phyloP scores from a whole-genome alignment of 2,113 vertebrate species.

The mouse (Mus musculus) region DNA sequence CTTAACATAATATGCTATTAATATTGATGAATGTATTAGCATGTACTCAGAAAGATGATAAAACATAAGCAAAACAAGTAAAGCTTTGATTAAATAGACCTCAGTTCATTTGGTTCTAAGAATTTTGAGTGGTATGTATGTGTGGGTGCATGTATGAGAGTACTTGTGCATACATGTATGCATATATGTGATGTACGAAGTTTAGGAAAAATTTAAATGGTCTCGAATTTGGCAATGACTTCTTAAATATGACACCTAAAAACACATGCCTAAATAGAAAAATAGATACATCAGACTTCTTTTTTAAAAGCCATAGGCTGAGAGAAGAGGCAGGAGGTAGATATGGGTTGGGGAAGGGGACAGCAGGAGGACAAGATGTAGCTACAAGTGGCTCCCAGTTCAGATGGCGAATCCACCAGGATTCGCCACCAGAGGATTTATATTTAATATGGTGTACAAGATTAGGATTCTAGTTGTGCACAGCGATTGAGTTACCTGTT shows the following conservation, averaged over 20 bases:
- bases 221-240: neutral
- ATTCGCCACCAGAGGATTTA: no score
- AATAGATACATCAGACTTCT: neutral
- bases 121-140: neutral
- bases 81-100: slow-evolving; percentile 36
- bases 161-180: neutral
- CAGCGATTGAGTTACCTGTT: no score
- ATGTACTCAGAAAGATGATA: slow-evolving; percentile 4
- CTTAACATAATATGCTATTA: neutral
- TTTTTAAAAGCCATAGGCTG: neutral
- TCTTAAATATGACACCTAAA: neutral
- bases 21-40: neutral
- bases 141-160: neutral
- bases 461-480: no score
- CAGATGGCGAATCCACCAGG: no score
- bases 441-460: no score
- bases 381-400: no score
- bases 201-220: neutral
- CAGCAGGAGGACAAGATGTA: no score
- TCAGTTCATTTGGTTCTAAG: neutral
- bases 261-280: neutral
- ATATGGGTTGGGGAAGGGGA: no score
- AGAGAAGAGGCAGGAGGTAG: no score
- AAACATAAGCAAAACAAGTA: neutral
- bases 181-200: neutral